Evolutionary conservation across 2,888 invertebrate species (phyloP), one percentile per base, ranked within the genome.

Genomic region (Odontocerum albicorne): DNA sequence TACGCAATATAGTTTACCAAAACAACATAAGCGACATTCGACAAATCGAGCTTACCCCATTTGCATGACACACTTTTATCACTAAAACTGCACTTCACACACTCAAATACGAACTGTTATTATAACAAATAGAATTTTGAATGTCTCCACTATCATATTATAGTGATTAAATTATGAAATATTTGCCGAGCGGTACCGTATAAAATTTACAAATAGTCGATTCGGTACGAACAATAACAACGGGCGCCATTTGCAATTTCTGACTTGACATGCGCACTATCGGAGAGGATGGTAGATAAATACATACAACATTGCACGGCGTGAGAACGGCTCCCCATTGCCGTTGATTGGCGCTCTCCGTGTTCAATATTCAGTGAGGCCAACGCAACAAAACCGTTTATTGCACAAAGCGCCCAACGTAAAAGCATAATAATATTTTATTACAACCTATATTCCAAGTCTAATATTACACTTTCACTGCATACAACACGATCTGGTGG

Each of bases 191-290:
- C 82, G 81, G 80, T 79, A 79, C 75, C 80, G 81, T 82, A 83
- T 82, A 82, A 80, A 81, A 75, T 77, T 79, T 80, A 80, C 78
- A 83, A 83, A 83, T 83, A 82, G 80, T 80, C 82, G 82, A 80
- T 80, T 88, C 88, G 87, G 88, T 89, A 89, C 90, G 89, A 93
- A 94, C 93, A 94, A 94, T 92, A 94, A 94, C 93, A 95, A 92
- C 91, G 87, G 92, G 88, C 92, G 94, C 94, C 94, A 95, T 95
- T 94, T 93, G 92, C 90, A 92, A 90, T 92, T 87, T 86, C 82
- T 83, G 83, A 83, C 82, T 77, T 84, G 84, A 83, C 84, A 83
- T 86, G 86, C 86, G 86, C 86, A 78, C 72, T 76, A 33, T 51
- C 47, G 50, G 46, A 51, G 44, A 51, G 55, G 50, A 40, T 36